Evolutionary conservation across 2,797 vertebrate genomes (phyloP), one percentile per base, ranked within the genome.

Genomic region (Chelidonichthys spinosus): DNA sequence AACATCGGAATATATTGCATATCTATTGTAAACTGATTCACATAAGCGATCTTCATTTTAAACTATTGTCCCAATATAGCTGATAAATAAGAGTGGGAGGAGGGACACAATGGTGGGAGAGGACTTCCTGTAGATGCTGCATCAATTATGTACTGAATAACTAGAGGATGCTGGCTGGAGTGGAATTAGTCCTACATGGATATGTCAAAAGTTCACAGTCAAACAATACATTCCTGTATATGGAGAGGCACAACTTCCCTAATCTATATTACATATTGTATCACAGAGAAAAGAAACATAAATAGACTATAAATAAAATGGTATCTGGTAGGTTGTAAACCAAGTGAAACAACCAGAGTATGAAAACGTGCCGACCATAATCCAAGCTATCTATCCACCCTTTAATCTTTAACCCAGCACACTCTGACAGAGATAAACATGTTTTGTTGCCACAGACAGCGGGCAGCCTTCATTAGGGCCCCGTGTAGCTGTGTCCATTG

Each of bases 361-460:
- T 70, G 33, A 85, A 65, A 52, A 68, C 69, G 49, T 18, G 6
- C 13, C 63, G 39, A 63, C 40, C 52, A 33, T 42, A 63, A 81
- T 54, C 60, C 40, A 39, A 66, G 72, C 80, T 87, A 71, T 85
- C 76, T 43, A 65, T 79, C 67, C 65, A 71, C 4, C 42, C 46
- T 70, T 32, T 77, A 80, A 79, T 84, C 81, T 76, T 77, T 71
- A 80, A 78, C 64, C 55, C 60, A 59, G 66, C 72, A 72, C 49
- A 32, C 73, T 58, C 56, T 87, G 84, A 80, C 84, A 82, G 70
- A 80, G 82, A 91, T 84, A 89, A 91, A 91, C 86, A 85, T 85
- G 85, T 87, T 83, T 50, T 83, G 66, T 77, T 87, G 83, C 75
- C 58, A 76, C 47, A 85, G 84, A 81, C 79, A 76, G 80, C 35